A percentile compares a stretch with the other conserved stretches of the same genome.
phyloP scores from a whole-genome alignment of 2,797 vertebrate species.

The Podarcis lilfordi region DNA sequence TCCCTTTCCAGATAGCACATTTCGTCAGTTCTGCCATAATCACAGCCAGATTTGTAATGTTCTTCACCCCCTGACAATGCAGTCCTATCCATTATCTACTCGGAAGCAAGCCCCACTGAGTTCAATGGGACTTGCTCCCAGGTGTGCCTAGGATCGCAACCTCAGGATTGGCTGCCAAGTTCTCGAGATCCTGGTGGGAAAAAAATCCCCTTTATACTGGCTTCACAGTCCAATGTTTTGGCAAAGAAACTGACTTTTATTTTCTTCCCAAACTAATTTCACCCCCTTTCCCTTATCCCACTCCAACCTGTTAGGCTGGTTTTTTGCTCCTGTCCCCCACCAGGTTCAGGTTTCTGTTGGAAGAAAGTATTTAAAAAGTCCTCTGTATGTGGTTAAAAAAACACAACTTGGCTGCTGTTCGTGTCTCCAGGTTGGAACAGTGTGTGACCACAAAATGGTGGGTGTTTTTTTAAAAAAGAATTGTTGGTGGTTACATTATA shows the following conservation, averaged over 20 bases:
- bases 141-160: neutral
- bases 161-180: too few species aligned
- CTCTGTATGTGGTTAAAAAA: too few species aligned
- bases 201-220: neutral
- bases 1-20: neutral
- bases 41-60: too few species aligned
- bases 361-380: neutral
- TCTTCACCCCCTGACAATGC: neutral
- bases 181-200: neutral
- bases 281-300: neutral
- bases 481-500: too few species aligned
- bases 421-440: neutral
- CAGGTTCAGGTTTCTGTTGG: neutral
- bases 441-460: neutral
- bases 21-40: neutral
- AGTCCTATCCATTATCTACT: neutral
- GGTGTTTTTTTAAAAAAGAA: too few species aligned
- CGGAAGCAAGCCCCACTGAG: neutral
- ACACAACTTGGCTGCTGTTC: neutral
- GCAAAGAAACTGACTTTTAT: too few species aligned
- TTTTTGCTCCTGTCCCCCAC: neutral
- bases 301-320: slow-evolving; percentile 16
- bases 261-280: neutral
- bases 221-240: neutral
- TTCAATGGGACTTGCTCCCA: neutral